Evolutionary conservation across 2,888 invertebrate species (phyloP).

Genomic region (Clitarchus hookeri): DNA sequence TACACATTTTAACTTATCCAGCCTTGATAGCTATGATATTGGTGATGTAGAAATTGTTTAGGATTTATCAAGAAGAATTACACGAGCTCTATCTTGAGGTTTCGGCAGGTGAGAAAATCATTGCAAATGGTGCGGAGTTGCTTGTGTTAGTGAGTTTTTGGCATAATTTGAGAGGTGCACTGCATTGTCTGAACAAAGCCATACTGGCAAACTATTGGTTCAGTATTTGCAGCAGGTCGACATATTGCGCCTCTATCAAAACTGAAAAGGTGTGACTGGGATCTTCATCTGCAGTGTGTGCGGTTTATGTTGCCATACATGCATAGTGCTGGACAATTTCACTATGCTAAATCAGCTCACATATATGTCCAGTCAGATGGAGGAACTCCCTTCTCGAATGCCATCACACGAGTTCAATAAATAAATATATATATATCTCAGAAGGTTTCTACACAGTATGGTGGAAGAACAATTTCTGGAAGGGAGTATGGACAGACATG

Average conservation of each 20-base stretch:
- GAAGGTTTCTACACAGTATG: neutral
- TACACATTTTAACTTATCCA: neutral
- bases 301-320: neutral
- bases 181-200: neutral
- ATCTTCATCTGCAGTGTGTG: neutral
- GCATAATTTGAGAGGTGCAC: neutral
- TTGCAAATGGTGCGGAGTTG: neutral
- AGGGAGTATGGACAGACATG: neutral
- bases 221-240: neutral
- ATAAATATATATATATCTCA: neutral
- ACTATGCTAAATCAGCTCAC: neutral
- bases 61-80: neutral
- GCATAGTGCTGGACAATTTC: neutral
- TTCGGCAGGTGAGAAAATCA: neutral
- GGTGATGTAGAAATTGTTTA: neutral
- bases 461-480: neutral
- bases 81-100: neutral
- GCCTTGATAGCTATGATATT: neutral
- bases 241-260: neutral
- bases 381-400: neutral
- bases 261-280: neutral
- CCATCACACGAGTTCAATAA: neutral
- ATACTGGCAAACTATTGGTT: neutral
- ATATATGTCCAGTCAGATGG: neutral
- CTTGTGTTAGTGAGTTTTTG: neutral